Percentiles rank a stretch among this genome's conserved stretches.
Evolutionary conservation across 1,140 invertebrate genomes (phyloP).

Genomic region (Pogonognathellus flavescens): DNA sequence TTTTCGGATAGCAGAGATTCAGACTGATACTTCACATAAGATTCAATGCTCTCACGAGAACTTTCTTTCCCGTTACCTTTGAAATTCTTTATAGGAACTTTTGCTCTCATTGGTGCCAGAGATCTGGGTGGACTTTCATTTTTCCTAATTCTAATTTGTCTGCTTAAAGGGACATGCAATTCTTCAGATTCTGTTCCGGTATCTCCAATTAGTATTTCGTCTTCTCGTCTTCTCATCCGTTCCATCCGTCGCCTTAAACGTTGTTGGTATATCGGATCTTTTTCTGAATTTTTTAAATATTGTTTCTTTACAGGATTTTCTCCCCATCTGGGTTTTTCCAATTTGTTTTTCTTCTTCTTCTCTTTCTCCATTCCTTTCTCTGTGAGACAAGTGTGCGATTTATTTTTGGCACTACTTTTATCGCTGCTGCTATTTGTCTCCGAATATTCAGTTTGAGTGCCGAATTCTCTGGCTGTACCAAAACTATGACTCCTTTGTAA

Average conservation of each 20-base stretch:
- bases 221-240: constrained; percentile 56
- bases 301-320: constrained; percentile 79
- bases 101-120: constrained; percentile 44
- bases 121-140: constrained; percentile 41
- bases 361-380: constrained; percentile 51
- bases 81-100: constrained; percentile 7
- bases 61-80: background rate
- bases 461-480: constrained; percentile 71
- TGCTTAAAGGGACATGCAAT: background rate
- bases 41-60: background rate
- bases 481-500: constrained; percentile 55
- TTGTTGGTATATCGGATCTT: constrained; percentile 80
- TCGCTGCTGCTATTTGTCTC: constrained; percentile 38
- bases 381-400: constrained; percentile 58
- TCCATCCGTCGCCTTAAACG: constrained; percentile 74
- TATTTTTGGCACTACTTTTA: constrained; percentile 49
- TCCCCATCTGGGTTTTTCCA: constrained; percentile 78
- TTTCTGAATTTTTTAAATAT: constrained; percentile 83
- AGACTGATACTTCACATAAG: background rate
- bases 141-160: constrained; percentile 32
- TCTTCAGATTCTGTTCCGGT: constrained; percentile 64
- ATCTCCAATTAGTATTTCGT: constrained; percentile 10
- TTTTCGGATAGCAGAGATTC: background rate
- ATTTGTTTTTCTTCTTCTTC: constrained; percentile 67
- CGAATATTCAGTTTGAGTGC: constrained; percentile 78